Conservation (phyloP, 2,888 invertebrate species). For the Pyrrhia umbra region DNA sequence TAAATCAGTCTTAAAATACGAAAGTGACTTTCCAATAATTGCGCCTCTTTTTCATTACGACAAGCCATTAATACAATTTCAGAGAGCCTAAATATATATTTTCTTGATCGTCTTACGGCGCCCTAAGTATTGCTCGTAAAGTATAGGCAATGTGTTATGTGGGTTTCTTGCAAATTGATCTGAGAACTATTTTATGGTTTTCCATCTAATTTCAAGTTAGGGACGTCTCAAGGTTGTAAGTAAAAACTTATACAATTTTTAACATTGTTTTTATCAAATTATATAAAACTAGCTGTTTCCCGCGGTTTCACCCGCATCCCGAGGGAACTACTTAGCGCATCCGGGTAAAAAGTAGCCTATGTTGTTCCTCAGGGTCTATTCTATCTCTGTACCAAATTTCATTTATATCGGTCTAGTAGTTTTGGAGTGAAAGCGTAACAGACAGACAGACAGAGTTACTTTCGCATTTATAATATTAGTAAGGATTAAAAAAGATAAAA, state of each 20-base stretch:
- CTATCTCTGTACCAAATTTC: too few relatives aligned
- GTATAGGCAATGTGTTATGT: background rate
- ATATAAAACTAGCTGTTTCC: too few relatives aligned
- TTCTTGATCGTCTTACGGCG: background rate
- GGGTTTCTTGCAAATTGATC: constrained; percentile 6
- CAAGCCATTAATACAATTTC: constrained; percentile 20
- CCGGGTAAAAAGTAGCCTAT: too few relatives aligned
- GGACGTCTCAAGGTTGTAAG: constrained; percentile 6
- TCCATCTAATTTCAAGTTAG: constrained; percentile 14
- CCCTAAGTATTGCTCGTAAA: constrained; percentile 5
- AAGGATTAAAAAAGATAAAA: too few relatives aligned
- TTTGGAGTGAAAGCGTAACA: too few relatives aligned
- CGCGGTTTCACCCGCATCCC: too few relatives aligned
- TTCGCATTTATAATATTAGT: too few relatives aligned
- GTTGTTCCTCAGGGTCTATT: too few relatives aligned
- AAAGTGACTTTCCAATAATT: constrained; percentile 29
- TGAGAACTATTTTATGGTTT: constrained; percentile 22
- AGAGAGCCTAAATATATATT: constrained; percentile 4
- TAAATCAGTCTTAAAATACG: constrained; percentile 21
- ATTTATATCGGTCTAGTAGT: too few relatives aligned
- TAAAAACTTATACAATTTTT: background rate
- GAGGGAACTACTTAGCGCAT: too few relatives aligned
- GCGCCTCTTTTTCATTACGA: constrained; percentile 29
- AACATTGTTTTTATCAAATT: background rate
- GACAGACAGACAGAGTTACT: too few relatives aligned